Evolutionary conservation across 2,888 invertebrate species (phyloP), one percentile per base, ranked within the genome.

Genomic region (Spicauda simplicius): DNA sequence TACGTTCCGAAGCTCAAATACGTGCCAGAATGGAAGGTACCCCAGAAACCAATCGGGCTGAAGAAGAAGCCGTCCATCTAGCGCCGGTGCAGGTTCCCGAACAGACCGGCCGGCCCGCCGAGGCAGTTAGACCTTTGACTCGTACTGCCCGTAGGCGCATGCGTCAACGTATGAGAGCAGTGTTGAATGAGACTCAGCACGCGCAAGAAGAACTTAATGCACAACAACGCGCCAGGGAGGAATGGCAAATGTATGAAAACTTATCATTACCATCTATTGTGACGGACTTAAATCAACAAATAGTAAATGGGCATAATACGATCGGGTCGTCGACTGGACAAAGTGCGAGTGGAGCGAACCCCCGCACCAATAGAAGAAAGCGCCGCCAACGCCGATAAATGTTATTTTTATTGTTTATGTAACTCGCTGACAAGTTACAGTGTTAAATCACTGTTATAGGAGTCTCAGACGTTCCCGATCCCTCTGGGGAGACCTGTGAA

Each of bases 71-170:
- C 1, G 45, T 20, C 5, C 45, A 6, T 53, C 53, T 12, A 37
- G n/a, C 41, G 3, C n/a, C 69, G 4, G 48, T 67, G 61, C 19
- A 70, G 7, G 59, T 72, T 54, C 52, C 70, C 64, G 33, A 72
- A 70, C 65, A 7, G 74, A 76, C 4, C 64, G 16, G 48, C 45
- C 56, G 0, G 76, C 72, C 50, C 59, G 70, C 56, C 11, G 16
- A 57, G 45, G 65, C 19, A 10, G 25, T 45, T 4, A 63, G 63
- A 19, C 73, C 75, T 0, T 25, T 90, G 64, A 87, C 91, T 0
- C 87, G 91, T 37, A 87, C 77, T 68, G 90, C 90, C 0, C 89
- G 91, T 52, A 77, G 89, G 62, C 88, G 91, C 16, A 81, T 90
- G 82, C 81, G 90, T 0, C 83, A 83, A 68, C 82, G 90, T 12